Evolutionary conservation across 2,797 vertebrate genomes (phyloP).

Genomic region (Bovichtus variegatus): DNA sequence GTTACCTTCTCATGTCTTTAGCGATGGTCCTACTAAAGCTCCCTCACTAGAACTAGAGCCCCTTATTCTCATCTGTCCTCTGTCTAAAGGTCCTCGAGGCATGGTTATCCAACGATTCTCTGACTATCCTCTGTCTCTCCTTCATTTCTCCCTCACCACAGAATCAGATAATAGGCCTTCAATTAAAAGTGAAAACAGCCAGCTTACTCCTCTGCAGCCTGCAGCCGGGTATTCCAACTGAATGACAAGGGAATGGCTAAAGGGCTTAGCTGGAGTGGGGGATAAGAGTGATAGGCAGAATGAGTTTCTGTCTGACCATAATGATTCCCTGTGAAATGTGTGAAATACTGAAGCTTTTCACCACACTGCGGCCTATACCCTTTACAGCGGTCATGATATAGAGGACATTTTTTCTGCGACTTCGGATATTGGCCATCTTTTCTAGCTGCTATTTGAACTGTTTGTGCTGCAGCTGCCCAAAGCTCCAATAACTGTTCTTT

Average conservation of each 20-base stretch:
- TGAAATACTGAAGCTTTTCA: constrained; percentile 30
- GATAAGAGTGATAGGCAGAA: constrained; percentile 64
- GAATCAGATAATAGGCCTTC: constrained; percentile 70
- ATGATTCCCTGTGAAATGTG: constrained; percentile 56
- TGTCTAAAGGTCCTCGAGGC: constrained; percentile 18
- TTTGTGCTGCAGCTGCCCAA: constrained; percentile 19
- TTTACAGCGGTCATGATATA: constrained; percentile 9
- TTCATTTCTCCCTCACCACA: constrained; percentile 1
- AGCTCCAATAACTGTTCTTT: not conserved
- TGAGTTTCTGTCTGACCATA: constrained; percentile 51
- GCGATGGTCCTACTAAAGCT: constrained; percentile 6
- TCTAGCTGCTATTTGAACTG: constrained; percentile 17
- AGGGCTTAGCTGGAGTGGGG: constrained; percentile 56
- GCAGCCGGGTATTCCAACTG: constrained; percentile 24
- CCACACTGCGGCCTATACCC: not conserved
- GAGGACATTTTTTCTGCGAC: not conserved
- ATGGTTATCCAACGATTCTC: constrained; percentile 22
- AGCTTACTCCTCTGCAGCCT: constrained; percentile 32
- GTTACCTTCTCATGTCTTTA: not conserved
- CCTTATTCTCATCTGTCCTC: constrained; percentile 14
- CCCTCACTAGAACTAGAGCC: not conserved
- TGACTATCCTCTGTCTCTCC: not conserved
- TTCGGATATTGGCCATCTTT: not conserved
- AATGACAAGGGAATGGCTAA: constrained; percentile 50
- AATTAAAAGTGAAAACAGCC: constrained; percentile 63